Evolutionary conservation across 2,113 vertebrate genomes (phyloP), one percentile per base, ranked within the genome.

Genomic region (Echinops telfairi): DNA sequence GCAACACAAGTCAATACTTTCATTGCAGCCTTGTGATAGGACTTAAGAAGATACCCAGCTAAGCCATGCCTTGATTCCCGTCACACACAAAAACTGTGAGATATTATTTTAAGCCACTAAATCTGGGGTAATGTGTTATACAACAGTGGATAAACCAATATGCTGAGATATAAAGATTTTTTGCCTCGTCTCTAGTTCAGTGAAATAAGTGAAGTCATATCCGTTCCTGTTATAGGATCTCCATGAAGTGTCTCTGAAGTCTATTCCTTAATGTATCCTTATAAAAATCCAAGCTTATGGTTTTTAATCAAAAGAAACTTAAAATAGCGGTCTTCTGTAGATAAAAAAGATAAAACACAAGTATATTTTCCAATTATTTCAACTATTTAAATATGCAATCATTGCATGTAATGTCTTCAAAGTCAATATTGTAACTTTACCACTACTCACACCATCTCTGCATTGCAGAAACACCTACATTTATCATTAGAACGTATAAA

Each of bases 221-320:
- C n/a, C 77, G 33, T 38, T 86, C 15, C 60, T 77, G 27, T 43
- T 92, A 78, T 71, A 83, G 19, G 33, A 95, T 87, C 89, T 83
- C 73, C 66, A 83, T 31, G 15, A 82, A 78, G 60, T 75, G 43
- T 91, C 23, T 89, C 9, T 53, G 16, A 57, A 88, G 11, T 47
- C 31, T 85, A 83, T 73, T 87, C 22, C 23, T 15, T 57, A 84
- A 23, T 79, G 0, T 66, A 60, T 78, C 15, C 17, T 82, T 75
- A 60, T 60, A 84, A 47, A 80, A 73, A 66, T 71, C 19, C 36
- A 66, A 80, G 53, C 29, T 64, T 92, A 19, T 85, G 76, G 17
- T 80, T 53, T 84, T 23, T 57, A 93, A 77, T 8, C 80, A 86
- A 92, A 89, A 86, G 62, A 94, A 83, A 83, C 29, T 43, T 6